phyloP scores from a whole-genome alignment of 2,888 invertebrate genomes.

The Tuta absoluta region DNA sequence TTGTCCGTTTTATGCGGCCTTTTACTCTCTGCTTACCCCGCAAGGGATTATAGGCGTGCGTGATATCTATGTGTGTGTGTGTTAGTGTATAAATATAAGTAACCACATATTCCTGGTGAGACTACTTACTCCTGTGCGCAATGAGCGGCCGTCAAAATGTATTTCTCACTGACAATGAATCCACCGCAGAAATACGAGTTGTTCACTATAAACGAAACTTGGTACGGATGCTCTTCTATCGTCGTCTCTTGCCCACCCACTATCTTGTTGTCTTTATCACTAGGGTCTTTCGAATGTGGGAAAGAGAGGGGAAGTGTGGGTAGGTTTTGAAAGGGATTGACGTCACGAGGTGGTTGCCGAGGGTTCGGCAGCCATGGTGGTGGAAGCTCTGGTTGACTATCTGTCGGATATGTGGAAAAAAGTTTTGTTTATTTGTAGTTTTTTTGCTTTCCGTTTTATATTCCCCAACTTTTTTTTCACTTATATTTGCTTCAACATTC shows the following conservation, averaged over 20 bases:
- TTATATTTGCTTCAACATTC: too few species aligned
- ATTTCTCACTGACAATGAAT: constrained; percentile 67
- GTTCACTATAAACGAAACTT: constrained; percentile 70
- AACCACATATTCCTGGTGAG: too few species aligned
- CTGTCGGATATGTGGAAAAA: background rate
- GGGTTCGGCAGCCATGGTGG: constrained; percentile 15
- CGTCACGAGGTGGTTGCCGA: background rate
- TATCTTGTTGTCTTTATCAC: constrained; percentile 52
- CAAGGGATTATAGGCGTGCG: too few species aligned
- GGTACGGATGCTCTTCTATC: constrained; percentile 68
- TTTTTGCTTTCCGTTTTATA: too few species aligned
- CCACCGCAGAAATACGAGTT: constrained; percentile 74
- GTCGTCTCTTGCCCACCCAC: constrained; percentile 67
- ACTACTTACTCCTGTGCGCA: constrained; percentile 69
- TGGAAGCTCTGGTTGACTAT: background rate
- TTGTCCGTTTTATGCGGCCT: too few species aligned
- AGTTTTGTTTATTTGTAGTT: too few species aligned
- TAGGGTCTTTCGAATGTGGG: constrained; percentile 14
- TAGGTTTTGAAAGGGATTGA: background rate
- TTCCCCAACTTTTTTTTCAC: too few species aligned
- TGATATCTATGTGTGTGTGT: too few species aligned
- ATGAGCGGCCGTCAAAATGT: constrained; percentile 75
- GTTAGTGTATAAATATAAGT: too few species aligned
- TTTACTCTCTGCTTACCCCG: too few species aligned
- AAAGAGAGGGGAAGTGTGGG: background rate